Conservation (phyloP, 2,113 vertebrate species). For the Hippopotamus amphibius region DNA sequence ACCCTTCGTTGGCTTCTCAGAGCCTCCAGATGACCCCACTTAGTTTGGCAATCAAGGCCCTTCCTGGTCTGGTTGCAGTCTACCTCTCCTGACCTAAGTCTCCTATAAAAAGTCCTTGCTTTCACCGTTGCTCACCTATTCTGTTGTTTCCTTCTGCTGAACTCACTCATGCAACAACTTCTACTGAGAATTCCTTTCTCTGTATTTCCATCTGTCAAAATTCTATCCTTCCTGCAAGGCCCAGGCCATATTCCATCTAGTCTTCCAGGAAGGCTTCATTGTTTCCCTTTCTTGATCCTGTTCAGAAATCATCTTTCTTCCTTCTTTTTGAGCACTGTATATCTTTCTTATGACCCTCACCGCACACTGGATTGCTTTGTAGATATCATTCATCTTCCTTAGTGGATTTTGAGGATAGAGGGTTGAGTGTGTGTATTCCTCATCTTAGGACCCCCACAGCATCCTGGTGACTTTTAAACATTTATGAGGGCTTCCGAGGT, state of each 20-base stretch:
- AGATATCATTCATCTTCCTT: background rate
- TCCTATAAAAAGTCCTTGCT: background rate
- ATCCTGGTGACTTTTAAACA: background rate
- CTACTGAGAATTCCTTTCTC: constrained; percentile 25
- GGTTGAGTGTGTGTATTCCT: background rate
- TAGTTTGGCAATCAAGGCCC: background rate
- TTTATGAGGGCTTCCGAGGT: background rate
- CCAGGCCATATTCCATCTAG: background rate
- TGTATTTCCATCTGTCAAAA: constrained; percentile 8
- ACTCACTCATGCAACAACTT: background rate
- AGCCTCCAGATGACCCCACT: background rate
- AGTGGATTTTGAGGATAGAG: constrained; percentile 13
- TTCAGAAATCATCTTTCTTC: background rate
- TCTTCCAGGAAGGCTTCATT: constrained; percentile 5
- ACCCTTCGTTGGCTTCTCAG: background rate
- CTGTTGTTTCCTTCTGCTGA: constrained; percentile 16
- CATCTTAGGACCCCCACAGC: background rate
- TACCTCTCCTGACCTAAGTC: constrained; percentile 36
- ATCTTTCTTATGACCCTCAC: background rate
- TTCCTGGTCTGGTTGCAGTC: background rate
- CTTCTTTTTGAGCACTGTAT: background rate
- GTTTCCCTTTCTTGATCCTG: constrained; percentile 17
- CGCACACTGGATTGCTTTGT: background rate
- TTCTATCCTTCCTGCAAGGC: background rate
- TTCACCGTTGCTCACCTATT: background rate